Conservation (phyloP, 1,140 invertebrate species). For the Aphis craccivora region DNA sequence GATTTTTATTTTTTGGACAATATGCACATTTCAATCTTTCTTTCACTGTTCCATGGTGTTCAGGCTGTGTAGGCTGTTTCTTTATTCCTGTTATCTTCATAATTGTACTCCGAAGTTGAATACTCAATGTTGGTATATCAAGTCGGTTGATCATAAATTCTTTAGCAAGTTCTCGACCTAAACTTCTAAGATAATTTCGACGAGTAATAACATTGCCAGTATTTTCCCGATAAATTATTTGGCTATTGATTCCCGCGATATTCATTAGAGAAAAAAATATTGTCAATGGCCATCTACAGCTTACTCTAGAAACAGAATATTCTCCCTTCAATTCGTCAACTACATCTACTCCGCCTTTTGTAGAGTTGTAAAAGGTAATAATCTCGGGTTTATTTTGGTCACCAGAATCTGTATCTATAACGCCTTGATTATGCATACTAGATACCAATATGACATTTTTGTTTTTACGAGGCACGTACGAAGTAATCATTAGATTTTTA, state of each 20-base stretch:
- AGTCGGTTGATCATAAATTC: constrained; percentile 22
- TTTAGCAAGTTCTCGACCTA: constrained; percentile 3
- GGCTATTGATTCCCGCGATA: too few species aligned
- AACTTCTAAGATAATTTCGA: constrained; percentile 1
- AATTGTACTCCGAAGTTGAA: constrained; percentile 18
- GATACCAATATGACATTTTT: constrained; percentile 24
- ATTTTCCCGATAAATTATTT: too few species aligned
- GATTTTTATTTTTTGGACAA: constrained; percentile 30
- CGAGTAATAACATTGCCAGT: too few species aligned
- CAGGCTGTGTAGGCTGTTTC: constrained; percentile 14
- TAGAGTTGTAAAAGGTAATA: too few species aligned
- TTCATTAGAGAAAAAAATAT: too few species aligned
- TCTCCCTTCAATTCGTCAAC: too few species aligned
- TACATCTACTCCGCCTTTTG: too few species aligned
- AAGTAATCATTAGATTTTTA: constrained; percentile 32
- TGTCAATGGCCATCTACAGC: too few species aligned
- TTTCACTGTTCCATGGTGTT: constrained; percentile 16
- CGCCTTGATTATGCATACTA: constrained; percentile 24
- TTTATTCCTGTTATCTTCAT: constrained; percentile 17
- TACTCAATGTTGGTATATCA: constrained; percentile 12
- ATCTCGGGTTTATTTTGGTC: too few species aligned
- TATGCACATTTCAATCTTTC: not conserved
- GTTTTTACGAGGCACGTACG: constrained; percentile 21
- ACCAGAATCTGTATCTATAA: not conserved
- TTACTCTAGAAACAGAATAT: too few species aligned